Conservation (phyloP, 2,888 invertebrate genomes). For the Mythimna ferrago region DNA sequence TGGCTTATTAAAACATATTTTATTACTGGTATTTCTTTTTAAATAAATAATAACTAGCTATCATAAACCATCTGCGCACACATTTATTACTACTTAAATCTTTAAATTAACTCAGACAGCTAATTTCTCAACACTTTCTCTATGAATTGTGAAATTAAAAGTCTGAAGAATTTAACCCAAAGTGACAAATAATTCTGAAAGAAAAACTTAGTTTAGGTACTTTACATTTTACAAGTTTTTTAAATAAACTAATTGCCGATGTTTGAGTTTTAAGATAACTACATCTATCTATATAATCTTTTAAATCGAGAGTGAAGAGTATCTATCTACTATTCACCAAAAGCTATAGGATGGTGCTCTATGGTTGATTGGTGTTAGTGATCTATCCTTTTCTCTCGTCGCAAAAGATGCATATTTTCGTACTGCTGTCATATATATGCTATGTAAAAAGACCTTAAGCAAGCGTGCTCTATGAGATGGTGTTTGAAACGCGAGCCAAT, state of each 20-base stretch:
- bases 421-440: too few species aligned
- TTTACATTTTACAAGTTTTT: background rate
- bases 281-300: background rate
- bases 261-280: background rate
- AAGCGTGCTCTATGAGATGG: background rate
- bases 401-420: too few species aligned
- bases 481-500: background rate
- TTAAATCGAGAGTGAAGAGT: background rate
- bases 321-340: background rate
- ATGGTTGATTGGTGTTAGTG: too few species aligned
- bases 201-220: background rate
- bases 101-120: slow-evolving; percentile 26
- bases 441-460: too few species aligned
- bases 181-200: background rate
- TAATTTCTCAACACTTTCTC: slow-evolving; percentile 39
- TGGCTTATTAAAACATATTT: slow-evolving; percentile 24
- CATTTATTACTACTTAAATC: slow-evolving; percentile 11
- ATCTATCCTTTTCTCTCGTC: too few species aligned
- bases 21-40: slow-evolving; percentile 24
- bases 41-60: slow-evolving; percentile 17
- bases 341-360: too few species aligned
- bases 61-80: slow-evolving; percentile 1
- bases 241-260: background rate
- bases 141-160: slow-evolving; percentile 16
- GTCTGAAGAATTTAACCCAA: background rate